Evolutionary conservation across 2,797 vertebrate species (phyloP).

Genomic region (Poeciliopsis gracilis): DNA sequence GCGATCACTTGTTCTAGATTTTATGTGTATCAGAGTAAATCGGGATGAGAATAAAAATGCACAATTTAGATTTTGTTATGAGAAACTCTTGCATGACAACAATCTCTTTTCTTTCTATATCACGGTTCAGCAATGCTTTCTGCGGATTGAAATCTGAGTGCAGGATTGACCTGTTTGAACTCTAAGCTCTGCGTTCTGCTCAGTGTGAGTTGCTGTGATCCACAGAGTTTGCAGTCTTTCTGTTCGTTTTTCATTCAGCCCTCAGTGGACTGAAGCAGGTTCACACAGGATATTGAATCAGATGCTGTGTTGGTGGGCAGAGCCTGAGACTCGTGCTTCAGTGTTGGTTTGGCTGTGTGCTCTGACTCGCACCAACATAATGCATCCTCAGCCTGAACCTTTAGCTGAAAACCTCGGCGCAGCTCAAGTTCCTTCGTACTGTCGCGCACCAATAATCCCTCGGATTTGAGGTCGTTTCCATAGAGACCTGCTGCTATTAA

Average conservation of each 20-base stretch:
- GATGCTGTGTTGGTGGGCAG: not conserved
- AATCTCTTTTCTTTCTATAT: not conserved
- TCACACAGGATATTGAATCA: not conserved
- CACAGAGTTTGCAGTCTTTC: not conserved
- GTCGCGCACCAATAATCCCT: not conserved
- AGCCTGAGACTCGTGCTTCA: not conserved
- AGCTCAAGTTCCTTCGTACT: not conserved
- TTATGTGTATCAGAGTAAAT: not conserved
- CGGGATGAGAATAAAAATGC: not conserved
- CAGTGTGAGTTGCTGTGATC: not conserved
- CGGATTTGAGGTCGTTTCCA: not conserved
- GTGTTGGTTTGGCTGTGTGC: not conserved
- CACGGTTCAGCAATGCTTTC: not conserved
- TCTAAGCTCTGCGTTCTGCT: not conserved
- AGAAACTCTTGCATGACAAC: not conserved
- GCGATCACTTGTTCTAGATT: not conserved
- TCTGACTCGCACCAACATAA: not conserved
- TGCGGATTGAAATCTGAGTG: not conserved
- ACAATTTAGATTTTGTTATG: not conserved
- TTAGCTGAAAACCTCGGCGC: not conserved
- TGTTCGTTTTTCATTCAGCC: not conserved
- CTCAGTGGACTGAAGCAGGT: not conserved
- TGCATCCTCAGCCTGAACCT: not conserved
- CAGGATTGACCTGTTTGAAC: not conserved
- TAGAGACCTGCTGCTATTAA: not conserved